Percentiles rank a stretch among this genome's conserved stretches.
These are phyloP conservation scores for Apis florea DNA, from an alignment of 1,140 invertebrate genomes.

Conservation along the genomic window DNA sequence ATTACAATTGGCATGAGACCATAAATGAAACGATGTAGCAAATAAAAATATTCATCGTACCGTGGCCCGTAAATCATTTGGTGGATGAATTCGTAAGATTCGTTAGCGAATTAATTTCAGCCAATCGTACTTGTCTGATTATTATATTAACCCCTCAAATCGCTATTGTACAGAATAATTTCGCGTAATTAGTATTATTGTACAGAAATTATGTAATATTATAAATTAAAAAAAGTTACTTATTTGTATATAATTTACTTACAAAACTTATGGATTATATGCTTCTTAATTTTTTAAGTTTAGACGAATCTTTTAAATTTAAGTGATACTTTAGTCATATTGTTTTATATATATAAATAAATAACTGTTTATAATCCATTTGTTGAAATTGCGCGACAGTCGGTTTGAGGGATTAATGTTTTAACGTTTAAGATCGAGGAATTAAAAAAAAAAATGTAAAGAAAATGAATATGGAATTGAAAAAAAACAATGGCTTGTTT, in stretches of 20 bases:
- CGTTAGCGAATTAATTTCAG: constrained; percentile 48
- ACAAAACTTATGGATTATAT: constrained; percentile 33
- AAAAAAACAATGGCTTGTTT: constrained; percentile 25
- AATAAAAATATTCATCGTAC: constrained; percentile 66
- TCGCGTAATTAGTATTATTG: constrained; percentile 51
- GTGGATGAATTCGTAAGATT: constrained; percentile 58
- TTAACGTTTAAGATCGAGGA: constrained; percentile 39
- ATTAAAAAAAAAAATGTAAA: constrained; percentile 55
- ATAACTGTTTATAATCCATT: constrained; percentile 45
- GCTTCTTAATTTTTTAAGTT: constrained; percentile 55
- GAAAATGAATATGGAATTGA: constrained; percentile 54
- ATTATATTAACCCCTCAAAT: constrained; percentile 56
- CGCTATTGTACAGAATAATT: constrained; percentile 53
- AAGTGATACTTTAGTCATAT: constrained; percentile 55
- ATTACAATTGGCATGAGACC: constrained; percentile 56
- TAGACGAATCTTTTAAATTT: constrained; percentile 40
- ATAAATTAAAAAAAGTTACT: constrained; percentile 51
- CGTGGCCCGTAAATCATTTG: constrained; percentile 66
- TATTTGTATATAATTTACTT: constrained; percentile 65
- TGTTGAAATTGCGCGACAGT: neutral
- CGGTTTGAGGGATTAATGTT: constrained; percentile 58
- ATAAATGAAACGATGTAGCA: constrained; percentile 53
- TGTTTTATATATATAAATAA: constrained; percentile 21
- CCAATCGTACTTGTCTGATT: neutral
- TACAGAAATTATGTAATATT: constrained; percentile 58